These are phyloP conservation scores for Eristalis tenax DNA, from an alignment of 2,888 invertebrate genomes.

Conservation along the genomic window DNA sequence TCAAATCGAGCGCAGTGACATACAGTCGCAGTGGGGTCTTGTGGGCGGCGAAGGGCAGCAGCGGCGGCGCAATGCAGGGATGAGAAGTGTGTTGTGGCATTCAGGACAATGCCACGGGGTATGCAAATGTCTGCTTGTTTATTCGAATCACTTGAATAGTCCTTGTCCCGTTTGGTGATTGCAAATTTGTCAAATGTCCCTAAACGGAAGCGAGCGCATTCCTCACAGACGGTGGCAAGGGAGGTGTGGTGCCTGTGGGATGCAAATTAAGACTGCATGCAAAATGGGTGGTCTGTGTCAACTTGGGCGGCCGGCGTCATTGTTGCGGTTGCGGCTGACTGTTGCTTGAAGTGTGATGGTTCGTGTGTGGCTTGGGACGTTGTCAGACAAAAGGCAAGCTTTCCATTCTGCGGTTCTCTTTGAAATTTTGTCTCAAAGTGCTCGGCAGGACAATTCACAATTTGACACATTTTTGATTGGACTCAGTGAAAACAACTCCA, in stretches of 20 bases:
- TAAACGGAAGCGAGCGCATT: background rate
- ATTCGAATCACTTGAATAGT: background rate
- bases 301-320: background rate
- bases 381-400: background rate
- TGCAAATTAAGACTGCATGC: background rate
- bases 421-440: too few species aligned
- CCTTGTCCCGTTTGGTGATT: constrained; percentile 1
- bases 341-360: background rate
- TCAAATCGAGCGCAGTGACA: constrained; percentile 46
- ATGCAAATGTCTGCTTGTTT: constrained; percentile 1
- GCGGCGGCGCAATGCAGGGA: constrained; percentile 6
- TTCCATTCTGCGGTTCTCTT: too few species aligned
- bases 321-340: background rate
- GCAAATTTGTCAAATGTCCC: constrained; percentile 1
- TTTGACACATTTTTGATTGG: background rate
- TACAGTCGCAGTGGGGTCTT: background rate
- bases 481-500: background rate
- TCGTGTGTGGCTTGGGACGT: too few species aligned
- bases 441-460: background rate
- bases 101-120: background rate
- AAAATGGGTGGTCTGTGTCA: background rate
- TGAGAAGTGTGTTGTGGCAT: constrained; percentile 3
- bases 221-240: background rate
- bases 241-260: background rate
- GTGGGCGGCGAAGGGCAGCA: background rate